phyloP scores from a whole-genome alignment of 2,113 vertebrate species.

The Gavialis gangeticus region DNA sequence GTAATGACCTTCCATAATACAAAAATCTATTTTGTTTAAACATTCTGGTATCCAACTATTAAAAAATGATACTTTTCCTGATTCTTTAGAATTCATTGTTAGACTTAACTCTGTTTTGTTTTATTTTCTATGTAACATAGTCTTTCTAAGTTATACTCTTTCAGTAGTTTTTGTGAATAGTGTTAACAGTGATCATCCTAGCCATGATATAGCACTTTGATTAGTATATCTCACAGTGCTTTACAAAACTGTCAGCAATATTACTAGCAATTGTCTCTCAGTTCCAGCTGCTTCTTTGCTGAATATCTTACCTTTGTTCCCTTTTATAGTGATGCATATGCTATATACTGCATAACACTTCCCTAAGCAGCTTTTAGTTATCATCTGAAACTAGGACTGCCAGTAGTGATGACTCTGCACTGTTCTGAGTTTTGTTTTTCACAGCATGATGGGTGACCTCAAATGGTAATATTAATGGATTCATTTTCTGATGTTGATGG shows the following conservation, averaged over 20 bases:
- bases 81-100: neutral
- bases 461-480: fast-evolving
- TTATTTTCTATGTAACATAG: neutral
- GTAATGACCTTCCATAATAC: neutral
- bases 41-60: no score
- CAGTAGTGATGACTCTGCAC: neutral
- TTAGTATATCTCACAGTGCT: neutral
- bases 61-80: fast-evolving
- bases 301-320: fast-evolving
- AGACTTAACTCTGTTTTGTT: neutral
- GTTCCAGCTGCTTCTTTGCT: neutral
- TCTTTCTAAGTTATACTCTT: neutral
- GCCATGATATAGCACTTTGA: neutral
- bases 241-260: neutral
- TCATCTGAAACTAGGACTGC: neutral
- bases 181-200: neutral
- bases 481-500: neutral
- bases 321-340: neutral
- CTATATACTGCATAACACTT: fast-evolving
- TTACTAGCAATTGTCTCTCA: neutral
- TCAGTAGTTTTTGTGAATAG: neutral
- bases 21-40: neutral
- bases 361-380: neutral
- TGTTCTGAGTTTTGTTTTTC: neutral
- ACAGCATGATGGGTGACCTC: neutral